A percentile compares a stretch with the other conserved stretches of the same genome.
These are phyloP conservation scores for Alentia gelatinosa DNA, from an alignment of 2,888 invertebrate species.

Conservation along the genomic window DNA sequence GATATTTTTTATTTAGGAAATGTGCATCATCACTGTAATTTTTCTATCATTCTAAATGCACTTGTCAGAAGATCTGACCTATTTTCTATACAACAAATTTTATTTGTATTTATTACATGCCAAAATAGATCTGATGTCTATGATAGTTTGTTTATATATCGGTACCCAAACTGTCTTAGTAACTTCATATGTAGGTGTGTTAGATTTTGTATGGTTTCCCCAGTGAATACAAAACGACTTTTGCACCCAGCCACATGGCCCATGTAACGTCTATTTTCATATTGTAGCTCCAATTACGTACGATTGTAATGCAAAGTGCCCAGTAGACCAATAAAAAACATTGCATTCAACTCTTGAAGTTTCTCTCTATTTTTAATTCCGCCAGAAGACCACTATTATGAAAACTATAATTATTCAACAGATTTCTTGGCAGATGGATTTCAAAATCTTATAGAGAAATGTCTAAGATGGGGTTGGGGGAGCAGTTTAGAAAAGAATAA, in stretches of 20 bases:
- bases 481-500: no score
- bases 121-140: slow-evolving; percentile 29
- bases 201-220: slow-evolving; percentile 53
- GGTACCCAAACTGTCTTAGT: slow-evolving; percentile 42
- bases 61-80: slow-evolving; percentile 47
- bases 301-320: slow-evolving; percentile 50
- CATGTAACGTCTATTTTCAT: slow-evolving; percentile 50
- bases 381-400: no score
- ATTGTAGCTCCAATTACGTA: slow-evolving; percentile 42
- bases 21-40: slow-evolving; percentile 50
- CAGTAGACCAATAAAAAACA: slow-evolving; percentile 40
- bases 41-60: slow-evolving; percentile 53
- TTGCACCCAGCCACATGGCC: slow-evolving; percentile 33
- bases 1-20: slow-evolving; percentile 52
- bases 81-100: slow-evolving; percentile 47
- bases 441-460: no score
- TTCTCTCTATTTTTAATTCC: not conserved
- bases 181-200: slow-evolving; percentile 38
- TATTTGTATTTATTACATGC: slow-evolving; percentile 48
- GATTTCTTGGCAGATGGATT: no score
- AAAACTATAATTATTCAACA: no score
- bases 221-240: slow-evolving; percentile 29
- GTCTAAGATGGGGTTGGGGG: no score
- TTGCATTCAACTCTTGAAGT: slow-evolving; percentile 8
- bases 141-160: slow-evolving; percentile 40